Evolutionary conservation across 2,113 vertebrate species (phyloP).

Genomic region (Anhinga rufa): DNA sequence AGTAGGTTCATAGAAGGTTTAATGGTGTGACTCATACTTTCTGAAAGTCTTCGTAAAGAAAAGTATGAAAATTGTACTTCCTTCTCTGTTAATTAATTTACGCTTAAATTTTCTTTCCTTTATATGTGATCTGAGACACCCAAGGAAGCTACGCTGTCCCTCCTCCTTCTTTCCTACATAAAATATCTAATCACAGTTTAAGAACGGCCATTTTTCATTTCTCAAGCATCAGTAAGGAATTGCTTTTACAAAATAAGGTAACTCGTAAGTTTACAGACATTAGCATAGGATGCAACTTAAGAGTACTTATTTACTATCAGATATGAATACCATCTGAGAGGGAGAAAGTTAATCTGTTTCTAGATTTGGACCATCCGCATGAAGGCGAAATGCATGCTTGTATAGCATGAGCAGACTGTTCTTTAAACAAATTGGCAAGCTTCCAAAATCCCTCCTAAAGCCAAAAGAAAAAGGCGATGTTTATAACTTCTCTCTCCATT

Average conservation of each 20-base stretch:
- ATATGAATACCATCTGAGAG: background rate
- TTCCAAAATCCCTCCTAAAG: background rate
- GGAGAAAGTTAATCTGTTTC: background rate
- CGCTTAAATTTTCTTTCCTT: background rate
- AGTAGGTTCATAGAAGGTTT: constrained; percentile 3
- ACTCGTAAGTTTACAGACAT: background rate
- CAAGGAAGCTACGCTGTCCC: background rate
- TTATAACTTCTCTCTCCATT: background rate
- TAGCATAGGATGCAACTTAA: background rate
- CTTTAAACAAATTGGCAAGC: background rate
- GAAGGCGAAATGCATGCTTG: background rate
- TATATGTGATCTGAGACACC: background rate
- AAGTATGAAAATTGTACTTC: background rate
- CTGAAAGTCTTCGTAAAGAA: background rate
- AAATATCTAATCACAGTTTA: background rate
- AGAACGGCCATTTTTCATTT: background rate
- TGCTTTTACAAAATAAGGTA: background rate
- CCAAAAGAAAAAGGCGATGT: background rate
- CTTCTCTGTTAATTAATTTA: background rate
- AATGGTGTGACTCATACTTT: background rate
- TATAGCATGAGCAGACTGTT: background rate
- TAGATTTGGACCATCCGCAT: background rate
- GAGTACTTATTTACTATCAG: background rate
- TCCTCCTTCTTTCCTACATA: background rate
- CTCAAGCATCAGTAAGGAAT: background rate